Conservation (phyloP, 2,888 invertebrate genomes). For the Eupeodes latifasciatus region DNA sequence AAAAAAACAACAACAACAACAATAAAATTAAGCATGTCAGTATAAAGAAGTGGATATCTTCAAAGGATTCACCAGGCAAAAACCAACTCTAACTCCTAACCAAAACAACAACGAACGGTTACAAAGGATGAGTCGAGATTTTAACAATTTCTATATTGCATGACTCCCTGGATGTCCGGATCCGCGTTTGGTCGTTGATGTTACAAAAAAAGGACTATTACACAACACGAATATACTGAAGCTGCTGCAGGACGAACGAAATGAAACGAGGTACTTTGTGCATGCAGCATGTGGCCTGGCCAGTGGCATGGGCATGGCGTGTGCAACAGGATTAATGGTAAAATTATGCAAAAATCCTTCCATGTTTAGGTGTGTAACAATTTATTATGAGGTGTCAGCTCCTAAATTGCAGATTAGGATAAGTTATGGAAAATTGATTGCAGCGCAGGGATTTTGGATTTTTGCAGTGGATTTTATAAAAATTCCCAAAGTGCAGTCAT, state of each 20-base stretch:
- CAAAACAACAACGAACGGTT: background rate
- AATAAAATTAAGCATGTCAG: slow-evolving; percentile 41
- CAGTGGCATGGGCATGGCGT: slow-evolving; percentile 63
- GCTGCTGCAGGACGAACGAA: slow-evolving; percentile 51
- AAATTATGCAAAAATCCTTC: slow-evolving; percentile 73
- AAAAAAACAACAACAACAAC: background rate
- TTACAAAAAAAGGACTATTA: slow-evolving; percentile 7
- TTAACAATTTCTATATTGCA: slow-evolving; percentile 62
- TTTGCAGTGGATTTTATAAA: slow-evolving; percentile 22
- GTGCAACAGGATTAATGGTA: slow-evolving; percentile 72
- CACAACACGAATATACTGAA: slow-evolving; percentile 11
- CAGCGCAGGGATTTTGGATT: slow-evolving; percentile 60
- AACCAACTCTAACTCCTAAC: too few species aligned
- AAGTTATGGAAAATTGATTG: slow-evolving; percentile 72
- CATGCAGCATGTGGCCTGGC: slow-evolving; percentile 50
- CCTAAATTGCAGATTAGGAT: slow-evolving; percentile 71
- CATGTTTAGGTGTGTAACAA: slow-evolving; percentile 70
- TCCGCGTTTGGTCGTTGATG: slow-evolving; percentile 5
- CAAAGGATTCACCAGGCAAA: slow-evolving; percentile 47
- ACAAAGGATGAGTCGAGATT: slow-evolving; percentile 67
- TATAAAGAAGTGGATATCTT: slow-evolving; percentile 42
- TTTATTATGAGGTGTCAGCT: slow-evolving; percentile 72
- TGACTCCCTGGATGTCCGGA: slow-evolving; percentile 57
- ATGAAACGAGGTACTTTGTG: slow-evolving; percentile 25
- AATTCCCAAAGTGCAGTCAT: slow-evolving; percentile 3